A percentile compares a stretch with the other conserved stretches of the same genome.
These are phyloP conservation scores for Calcarius ornatus DNA, from an alignment of 2,113 vertebrate species.

Conservation along the genomic window DNA sequence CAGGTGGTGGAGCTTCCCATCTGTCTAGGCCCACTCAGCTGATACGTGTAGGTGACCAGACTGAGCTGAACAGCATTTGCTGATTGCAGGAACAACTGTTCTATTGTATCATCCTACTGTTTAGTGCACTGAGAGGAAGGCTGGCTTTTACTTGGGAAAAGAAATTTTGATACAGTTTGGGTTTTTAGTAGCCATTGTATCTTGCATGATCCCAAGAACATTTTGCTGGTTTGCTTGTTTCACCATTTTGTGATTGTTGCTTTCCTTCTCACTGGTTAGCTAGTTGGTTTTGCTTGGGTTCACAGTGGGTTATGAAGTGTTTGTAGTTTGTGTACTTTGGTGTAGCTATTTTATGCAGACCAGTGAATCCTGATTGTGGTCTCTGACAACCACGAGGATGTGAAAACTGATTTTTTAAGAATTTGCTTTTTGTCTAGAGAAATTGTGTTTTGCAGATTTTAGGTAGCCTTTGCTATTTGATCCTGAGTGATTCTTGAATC, in stretches of 20 bases:
- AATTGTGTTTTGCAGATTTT: background rate
- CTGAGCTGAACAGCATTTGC: background rate
- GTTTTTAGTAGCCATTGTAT: background rate
- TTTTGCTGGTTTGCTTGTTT: background rate
- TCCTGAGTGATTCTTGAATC: background rate
- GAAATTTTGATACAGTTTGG: background rate
- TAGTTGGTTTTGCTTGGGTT: background rate
- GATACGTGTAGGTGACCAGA: background rate
- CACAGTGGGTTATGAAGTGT: background rate
- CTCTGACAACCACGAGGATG: fast-evolving
- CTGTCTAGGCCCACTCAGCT: background rate
- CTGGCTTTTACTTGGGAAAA: background rate
- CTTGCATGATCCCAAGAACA: background rate
- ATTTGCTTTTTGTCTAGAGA: background rate
- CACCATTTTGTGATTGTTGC: background rate
- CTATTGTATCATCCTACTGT: background rate
- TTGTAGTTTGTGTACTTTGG: background rate
- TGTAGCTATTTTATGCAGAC: background rate
- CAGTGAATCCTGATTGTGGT: background rate
- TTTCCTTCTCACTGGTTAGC: background rate
- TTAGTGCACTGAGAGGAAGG: background rate
- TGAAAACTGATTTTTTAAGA: background rate
- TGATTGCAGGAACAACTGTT: background rate
- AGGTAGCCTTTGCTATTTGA: background rate
- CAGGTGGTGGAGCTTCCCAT: slow-evolving; percentile 11